Conservation (phyloP, 2,113 vertebrate species). For the Passer domesticus region DNA sequence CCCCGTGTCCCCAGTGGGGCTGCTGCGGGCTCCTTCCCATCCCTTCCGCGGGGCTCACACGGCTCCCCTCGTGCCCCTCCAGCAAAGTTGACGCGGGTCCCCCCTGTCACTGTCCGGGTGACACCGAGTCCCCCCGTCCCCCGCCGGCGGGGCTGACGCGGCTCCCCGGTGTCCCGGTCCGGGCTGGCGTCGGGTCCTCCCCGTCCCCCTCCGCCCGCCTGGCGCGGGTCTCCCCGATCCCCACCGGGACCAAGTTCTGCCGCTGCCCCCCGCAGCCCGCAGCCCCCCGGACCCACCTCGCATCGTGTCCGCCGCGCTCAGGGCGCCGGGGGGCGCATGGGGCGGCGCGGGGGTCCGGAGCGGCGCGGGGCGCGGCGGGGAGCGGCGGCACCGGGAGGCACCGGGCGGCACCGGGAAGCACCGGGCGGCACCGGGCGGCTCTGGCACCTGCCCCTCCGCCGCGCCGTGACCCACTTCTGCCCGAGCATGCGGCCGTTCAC, state of each 20-base stretch:
- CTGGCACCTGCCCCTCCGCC: conserved; percentile 24
- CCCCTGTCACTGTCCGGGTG: neutral
- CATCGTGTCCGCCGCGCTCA: conserved; percentile 28
- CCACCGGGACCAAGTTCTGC: neutral
- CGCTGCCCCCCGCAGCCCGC: neutral
- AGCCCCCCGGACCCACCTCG: neutral
- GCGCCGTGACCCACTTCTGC: conserved; percentile 65
- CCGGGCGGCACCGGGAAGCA: neutral
- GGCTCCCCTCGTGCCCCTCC: neutral
- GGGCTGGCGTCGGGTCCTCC: neutral
- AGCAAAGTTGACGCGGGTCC: neutral
- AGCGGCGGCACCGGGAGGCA: neutral
- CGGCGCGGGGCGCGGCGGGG: neutral
- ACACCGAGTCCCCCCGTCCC: neutral
- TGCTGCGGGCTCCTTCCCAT: neutral
- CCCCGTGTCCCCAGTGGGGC: neutral
- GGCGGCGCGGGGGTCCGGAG: neutral
- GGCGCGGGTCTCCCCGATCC: neutral
- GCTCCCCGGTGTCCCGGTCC: neutral
- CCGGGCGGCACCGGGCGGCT: conserved; percentile 3
- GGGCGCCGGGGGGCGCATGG: conserved; percentile 6
- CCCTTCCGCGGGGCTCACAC: neutral
- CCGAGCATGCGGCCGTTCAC: conserved; percentile 63
- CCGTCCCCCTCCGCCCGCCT: neutral
- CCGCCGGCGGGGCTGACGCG: neutral